phyloP scores from a whole-genome alignment of 2,888 invertebrate genomes.

The Lepeophtheirus nordmannii region DNA sequence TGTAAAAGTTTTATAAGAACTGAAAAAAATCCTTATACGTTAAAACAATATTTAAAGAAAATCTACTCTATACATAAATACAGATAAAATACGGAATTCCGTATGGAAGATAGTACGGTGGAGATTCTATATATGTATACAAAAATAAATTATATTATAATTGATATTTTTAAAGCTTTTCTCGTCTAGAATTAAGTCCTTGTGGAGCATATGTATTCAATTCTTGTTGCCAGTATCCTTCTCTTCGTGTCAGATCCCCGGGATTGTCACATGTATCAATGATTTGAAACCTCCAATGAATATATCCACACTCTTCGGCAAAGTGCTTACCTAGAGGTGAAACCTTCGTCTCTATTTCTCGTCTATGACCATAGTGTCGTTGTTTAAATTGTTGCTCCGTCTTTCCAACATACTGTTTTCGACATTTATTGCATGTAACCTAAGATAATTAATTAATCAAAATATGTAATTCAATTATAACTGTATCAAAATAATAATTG shows the following conservation, averaged over 20 bases:
- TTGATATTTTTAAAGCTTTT: neutral
- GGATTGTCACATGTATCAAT: neutral
- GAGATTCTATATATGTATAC: too few species aligned
- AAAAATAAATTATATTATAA: too few species aligned
- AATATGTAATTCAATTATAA: neutral
- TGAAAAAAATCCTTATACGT: too few species aligned
- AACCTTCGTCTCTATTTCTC: slow-evolving; percentile 17
- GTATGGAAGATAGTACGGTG: too few species aligned
- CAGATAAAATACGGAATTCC: too few species aligned
- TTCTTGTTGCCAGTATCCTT: slow-evolving; percentile 23
- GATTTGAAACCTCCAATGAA: slow-evolving; percentile 11
- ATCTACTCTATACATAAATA: too few species aligned
- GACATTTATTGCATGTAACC: slow-evolving; percentile 19
- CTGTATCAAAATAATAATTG: neutral
- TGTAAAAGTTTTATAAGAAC: too few species aligned
- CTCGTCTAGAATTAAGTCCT: slow-evolving; percentile 17
- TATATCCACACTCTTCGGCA: slow-evolving; percentile 19
- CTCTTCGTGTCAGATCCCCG: slow-evolving; percentile 4
- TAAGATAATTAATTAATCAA: slow-evolving; percentile 4
- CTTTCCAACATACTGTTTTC: slow-evolving; percentile 21
- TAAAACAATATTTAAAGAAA: too few species aligned
- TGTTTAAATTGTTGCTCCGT: slow-evolving; percentile 16
- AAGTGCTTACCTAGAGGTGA: slow-evolving; percentile 16
- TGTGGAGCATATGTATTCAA: slow-evolving; percentile 13
- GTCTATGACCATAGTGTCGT: slow-evolving; percentile 20